These are phyloP conservation scores for Saturnia pavonia DNA, from an alignment of 2,888 invertebrate genomes.

Conservation along the genomic window DNA sequence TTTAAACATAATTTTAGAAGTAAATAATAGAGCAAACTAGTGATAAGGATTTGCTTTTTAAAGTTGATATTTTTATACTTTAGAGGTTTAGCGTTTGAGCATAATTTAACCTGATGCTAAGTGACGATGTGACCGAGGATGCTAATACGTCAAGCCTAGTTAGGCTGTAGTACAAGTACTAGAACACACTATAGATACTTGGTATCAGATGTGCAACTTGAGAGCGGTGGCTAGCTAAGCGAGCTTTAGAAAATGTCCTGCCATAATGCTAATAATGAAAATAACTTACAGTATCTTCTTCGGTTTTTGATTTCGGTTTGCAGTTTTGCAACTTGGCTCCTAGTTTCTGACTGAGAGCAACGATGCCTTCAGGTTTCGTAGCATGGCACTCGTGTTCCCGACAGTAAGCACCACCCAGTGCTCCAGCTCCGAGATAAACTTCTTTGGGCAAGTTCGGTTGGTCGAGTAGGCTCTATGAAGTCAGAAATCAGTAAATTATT, in stretches of 20 bases:
- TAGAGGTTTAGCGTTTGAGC: background rate
- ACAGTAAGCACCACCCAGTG: conserved; percentile 87
- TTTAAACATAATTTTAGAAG: background rate
- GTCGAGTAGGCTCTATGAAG: conserved; percentile 80
- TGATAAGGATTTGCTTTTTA: background rate
- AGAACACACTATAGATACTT: background rate
- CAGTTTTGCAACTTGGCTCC: conserved; percentile 85
- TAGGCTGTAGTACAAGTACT: no score
- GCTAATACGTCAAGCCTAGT: background rate
- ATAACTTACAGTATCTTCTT: conserved; percentile 83
- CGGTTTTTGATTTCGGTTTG: conserved; percentile 83
- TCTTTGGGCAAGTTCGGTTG: conserved; percentile 83
- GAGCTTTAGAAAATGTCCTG: background rate
- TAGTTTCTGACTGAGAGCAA: conserved; percentile 84
- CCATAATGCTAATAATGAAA: background rate
- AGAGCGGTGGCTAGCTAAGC: background rate
- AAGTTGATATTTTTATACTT: background rate
- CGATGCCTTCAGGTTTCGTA: conserved; percentile 78
- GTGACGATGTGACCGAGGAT: background rate
- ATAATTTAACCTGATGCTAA: background rate
- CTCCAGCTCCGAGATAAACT: conserved; percentile 88
- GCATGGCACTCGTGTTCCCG: conserved; percentile 83
- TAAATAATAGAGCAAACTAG: background rate
- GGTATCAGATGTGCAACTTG: background rate
- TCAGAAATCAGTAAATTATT: conserved; percentile 5